These are phyloP conservation scores for Cerceris ruficornis DNA, from an alignment of 2,888 invertebrate genomes.

Conservation along the genomic window DNA sequence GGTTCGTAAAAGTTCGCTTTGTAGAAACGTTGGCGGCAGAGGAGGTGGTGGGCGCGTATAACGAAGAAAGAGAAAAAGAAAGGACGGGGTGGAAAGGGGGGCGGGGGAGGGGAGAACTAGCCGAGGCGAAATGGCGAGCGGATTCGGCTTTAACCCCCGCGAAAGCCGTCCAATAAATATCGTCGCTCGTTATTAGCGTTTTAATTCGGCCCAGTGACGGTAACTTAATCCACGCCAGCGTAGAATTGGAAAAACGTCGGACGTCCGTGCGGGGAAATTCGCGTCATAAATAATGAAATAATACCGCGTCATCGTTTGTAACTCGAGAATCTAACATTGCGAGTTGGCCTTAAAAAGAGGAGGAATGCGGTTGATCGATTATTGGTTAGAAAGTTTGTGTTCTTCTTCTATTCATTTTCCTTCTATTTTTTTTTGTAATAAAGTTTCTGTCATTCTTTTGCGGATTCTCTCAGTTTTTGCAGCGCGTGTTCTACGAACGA, in stretches of 20 bases:
- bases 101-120: conserved; percentile 6
- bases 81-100: not conserved
- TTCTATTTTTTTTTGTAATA: not conserved
- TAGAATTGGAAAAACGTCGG: conserved; percentile 75
- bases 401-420: not conserved
- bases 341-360: conserved; percentile 8
- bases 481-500: not conserved
- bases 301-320: conserved; percentile 72
- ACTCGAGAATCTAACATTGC: conserved; percentile 61
- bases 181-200: conserved; percentile 79
- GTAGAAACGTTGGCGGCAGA: conserved; percentile 18
- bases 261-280: conserved; percentile 63
- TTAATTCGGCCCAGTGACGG: conserved; percentile 76
- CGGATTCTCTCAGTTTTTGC: not conserved
- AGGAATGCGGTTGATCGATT: conserved; percentile 51
- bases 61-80: conserved; percentile 22
- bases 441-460: not conserved
- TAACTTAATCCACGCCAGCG: conserved; percentile 75
- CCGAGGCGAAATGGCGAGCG: conserved; percentile 23
- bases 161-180: conserved; percentile 79
- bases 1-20: conserved; percentile 58
- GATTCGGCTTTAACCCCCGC: conserved; percentile 55
- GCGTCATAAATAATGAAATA: conserved; percentile 77
- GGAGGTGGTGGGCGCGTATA: conserved; percentile 22
- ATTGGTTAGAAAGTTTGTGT: conserved; percentile 25